These are phyloP conservation scores for Nephrotoma flavescens DNA, from an alignment of 2,888 invertebrate species.

Conservation along the genomic window DNA sequence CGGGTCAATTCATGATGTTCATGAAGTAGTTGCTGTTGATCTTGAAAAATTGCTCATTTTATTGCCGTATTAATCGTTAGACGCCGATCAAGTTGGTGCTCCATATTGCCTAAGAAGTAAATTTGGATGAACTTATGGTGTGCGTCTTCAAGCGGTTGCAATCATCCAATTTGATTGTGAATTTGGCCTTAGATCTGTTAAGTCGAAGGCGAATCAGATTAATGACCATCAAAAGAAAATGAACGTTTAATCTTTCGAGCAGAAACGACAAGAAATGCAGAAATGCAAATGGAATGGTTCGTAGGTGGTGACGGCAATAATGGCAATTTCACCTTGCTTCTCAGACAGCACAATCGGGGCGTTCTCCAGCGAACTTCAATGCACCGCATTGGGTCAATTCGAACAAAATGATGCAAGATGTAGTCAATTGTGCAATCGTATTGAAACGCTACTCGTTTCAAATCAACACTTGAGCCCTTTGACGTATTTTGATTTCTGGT, in stretches of 20 bases:
- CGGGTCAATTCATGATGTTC: constrained; percentile 16
- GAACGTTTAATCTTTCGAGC: too few relatives aligned
- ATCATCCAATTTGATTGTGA: constrained; percentile 10
- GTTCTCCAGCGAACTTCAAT: not conserved
- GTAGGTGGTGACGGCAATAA: not conserved
- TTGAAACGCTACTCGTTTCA: not conserved
- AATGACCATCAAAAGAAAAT: too few relatives aligned
- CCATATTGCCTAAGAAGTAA: constrained; percentile 8
- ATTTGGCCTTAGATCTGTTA: not conserved
- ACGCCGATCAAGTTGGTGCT: not conserved
- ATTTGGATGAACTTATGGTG: constrained; percentile 10
- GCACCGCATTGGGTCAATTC: not conserved
- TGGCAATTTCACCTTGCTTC: not conserved
- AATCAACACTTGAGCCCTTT: constrained; percentile 5
- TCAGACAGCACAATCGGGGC: not conserved
- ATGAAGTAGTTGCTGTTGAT: constrained; percentile 17
- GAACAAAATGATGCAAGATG: not conserved
- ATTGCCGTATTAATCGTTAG: constrained; percentile 10
- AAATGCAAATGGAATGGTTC: constrained; percentile 13
- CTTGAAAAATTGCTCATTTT: constrained; percentile 17
- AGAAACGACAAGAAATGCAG: constrained; percentile 2
- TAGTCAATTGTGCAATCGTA: not conserved
- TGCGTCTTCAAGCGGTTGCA: constrained; percentile 11
- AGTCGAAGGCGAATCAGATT: not conserved
- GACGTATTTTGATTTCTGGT: constrained; percentile 14